Evolutionary conservation across 2,797 vertebrate species (phyloP).

Genomic region (Eulemur coronatus): DNA sequence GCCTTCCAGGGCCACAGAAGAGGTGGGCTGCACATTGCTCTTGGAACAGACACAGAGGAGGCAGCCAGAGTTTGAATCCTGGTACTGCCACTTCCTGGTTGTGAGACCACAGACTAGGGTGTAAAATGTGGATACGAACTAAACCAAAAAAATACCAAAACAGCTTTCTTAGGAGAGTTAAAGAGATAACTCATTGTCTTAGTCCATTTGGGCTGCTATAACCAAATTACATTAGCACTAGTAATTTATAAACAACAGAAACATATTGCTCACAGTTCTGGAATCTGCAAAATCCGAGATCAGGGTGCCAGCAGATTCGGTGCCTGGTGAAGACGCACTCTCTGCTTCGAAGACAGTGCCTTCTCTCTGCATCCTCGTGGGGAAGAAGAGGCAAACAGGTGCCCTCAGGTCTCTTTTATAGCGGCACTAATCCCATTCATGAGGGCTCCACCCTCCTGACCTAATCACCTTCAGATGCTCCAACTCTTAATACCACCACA

Average conservation of each 20-base stretch:
- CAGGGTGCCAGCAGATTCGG: neutral
- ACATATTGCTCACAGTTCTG: neutral
- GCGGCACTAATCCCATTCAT: neutral
- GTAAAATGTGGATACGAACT: neutral
- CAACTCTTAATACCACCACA: neutral
- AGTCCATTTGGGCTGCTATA: too few species aligned
- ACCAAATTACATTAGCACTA: neutral
- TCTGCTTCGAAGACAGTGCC: rapidly evolving
- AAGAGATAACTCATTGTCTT: neutral
- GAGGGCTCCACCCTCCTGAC: neutral
- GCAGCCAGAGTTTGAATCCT: neutral
- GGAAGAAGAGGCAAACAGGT: too few species aligned
- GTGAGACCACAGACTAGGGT: neutral
- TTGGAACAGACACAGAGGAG: neutral
- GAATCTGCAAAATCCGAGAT: neutral
- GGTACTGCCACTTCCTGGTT: neutral
- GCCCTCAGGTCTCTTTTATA: neutral
- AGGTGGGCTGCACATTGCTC: neutral
- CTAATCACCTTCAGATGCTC: neutral
- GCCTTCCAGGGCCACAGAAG: neutral
- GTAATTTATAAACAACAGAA: neutral
- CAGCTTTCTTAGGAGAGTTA: neutral
- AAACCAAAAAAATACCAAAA: neutral
- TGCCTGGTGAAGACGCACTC: neutral
- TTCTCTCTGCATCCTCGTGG: neutral